Percentiles rank a stretch among this genome's conserved stretches.
These are phyloP conservation scores for Shinisaurus crocodilurus DNA, from an alignment of 2,113 vertebrate genomes.

Conservation along the genomic window DNA sequence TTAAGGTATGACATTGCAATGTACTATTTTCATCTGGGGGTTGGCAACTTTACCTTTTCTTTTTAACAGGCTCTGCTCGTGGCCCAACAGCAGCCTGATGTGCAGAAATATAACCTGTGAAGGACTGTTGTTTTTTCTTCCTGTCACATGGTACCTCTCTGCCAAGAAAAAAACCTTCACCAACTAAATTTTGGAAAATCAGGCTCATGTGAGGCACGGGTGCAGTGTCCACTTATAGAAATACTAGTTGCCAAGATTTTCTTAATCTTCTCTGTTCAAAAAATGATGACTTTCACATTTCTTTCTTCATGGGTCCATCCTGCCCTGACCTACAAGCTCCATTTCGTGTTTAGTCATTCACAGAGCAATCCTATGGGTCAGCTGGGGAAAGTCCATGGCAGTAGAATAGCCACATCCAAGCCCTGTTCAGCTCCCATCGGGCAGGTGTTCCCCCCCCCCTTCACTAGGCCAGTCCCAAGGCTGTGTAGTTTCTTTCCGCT, in stretches of 20 bases:
- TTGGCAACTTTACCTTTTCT: background rate
- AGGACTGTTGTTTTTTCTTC: background rate
- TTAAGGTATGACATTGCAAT: background rate
- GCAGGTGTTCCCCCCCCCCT: too few relatives aligned
- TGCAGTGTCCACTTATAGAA: too few relatives aligned
- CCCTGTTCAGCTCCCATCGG: too few relatives aligned
- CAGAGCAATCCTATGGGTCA: background rate
- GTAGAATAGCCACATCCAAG: too few relatives aligned
- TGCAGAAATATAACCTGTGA: background rate
- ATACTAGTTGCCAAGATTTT: fast-evolving
- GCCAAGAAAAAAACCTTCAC: background rate
- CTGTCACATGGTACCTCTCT: fast-evolving
- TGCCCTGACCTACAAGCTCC: background rate
- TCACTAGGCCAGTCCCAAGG: background rate
- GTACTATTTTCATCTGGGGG: background rate
- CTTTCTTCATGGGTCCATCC: background rate
- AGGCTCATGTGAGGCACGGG: background rate
- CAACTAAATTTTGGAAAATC: background rate
- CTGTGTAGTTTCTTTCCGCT: background rate
- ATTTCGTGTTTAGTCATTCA: background rate
- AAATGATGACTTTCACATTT: background rate
- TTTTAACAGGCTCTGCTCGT: background rate
- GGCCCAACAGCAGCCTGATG: background rate
- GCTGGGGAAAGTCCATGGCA: background rate
- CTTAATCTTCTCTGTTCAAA: background rate